Conservation (phyloP, 2,113 vertebrate genomes). For the Anthoscopus minutus region DNA sequence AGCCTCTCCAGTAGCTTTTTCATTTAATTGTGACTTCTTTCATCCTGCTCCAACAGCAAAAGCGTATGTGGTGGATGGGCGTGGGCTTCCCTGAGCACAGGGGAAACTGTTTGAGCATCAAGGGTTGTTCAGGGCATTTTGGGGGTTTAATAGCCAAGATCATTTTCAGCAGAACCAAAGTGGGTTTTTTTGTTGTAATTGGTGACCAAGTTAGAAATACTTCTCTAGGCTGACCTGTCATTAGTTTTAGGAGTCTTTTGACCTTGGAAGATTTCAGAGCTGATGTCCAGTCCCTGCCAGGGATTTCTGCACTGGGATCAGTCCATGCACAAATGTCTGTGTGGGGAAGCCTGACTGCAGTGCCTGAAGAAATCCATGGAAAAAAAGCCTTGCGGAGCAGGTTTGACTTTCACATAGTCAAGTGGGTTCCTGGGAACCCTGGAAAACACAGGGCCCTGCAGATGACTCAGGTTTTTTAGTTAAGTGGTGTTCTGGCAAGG, state of each 20-base stretch:
- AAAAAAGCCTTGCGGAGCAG: not conserved
- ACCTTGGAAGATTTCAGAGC: not conserved
- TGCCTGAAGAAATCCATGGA: not conserved
- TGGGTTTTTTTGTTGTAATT: not conserved
- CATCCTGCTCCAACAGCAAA: not conserved
- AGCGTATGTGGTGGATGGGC: not conserved
- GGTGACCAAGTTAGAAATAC: not conserved
- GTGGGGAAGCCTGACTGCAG: not conserved
- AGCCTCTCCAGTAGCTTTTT: not conserved
- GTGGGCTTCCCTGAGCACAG: not conserved
- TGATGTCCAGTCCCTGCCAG: not conserved
- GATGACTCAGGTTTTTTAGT: not conserved
- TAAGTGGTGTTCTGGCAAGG: conserved; percentile 9
- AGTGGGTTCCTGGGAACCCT: not conserved
- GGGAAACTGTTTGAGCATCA: not conserved
- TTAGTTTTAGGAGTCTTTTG: not conserved
- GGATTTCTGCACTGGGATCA: not conserved
- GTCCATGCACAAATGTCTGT: not conserved
- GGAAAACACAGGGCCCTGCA: not conserved
- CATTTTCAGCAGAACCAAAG: not conserved
- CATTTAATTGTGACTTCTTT: not conserved
- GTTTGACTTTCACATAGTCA: not conserved
- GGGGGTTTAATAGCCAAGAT: not conserved
- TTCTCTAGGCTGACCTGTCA: too few species aligned
- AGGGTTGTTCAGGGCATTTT: not conserved